These are phyloP conservation scores for Peromyscus nudipes DNA, from an alignment of 2,797 vertebrate species.

Conservation along the genomic window DNA sequence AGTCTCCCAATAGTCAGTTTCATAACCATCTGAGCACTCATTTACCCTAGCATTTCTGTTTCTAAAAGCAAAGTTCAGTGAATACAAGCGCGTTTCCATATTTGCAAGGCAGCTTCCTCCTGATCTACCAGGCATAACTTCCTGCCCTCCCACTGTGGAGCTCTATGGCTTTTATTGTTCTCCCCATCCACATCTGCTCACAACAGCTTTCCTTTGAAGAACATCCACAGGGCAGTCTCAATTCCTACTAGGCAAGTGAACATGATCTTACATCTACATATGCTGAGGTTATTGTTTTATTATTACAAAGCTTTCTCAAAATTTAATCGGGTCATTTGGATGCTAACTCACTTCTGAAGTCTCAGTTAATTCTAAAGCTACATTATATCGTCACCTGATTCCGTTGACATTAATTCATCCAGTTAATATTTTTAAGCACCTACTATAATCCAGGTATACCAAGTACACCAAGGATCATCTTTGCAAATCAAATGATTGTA, in stretches of 20 bases:
- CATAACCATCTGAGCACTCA: neutral
- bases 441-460: neutral
- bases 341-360: neutral
- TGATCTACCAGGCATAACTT: neutral
- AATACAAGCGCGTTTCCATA: neutral
- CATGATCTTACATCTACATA: neutral
- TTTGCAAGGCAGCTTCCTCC: neutral
- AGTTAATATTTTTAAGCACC: slow-evolving; percentile 9
- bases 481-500: neutral
- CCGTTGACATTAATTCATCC: neutral
- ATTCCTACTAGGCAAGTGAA: neutral
- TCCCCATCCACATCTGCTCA: neutral
- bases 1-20: neutral
- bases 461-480: neutral
- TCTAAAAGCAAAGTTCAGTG: neutral
- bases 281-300: neutral
- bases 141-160: neutral
- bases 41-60: neutral
- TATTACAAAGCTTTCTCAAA: slow-evolving; percentile 43
- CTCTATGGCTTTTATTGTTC: neutral
- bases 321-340: neutral
- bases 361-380: neutral
- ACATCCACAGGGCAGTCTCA: neutral
- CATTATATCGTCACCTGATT: slow-evolving; percentile 35
- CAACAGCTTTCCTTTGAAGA: neutral